Evolutionary conservation across 2,113 vertebrate species (phyloP), one percentile per base, ranked within the genome.

Genomic region (Suricata suricatta): DNA sequence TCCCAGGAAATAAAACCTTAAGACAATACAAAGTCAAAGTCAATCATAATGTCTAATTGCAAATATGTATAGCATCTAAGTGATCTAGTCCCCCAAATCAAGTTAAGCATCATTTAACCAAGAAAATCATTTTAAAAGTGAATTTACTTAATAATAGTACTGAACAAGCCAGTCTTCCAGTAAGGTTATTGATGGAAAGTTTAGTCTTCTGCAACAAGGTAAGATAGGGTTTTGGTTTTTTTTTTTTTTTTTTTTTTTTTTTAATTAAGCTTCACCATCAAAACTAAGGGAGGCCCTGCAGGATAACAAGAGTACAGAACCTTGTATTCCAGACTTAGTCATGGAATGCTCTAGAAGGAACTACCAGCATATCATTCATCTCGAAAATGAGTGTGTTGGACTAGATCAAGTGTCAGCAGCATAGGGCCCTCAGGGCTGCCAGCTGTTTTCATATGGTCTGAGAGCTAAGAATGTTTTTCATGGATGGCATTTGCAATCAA

Each of bases 1-100:
- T 96, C 94, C 94, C 98, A 89, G 82, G 96, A 97, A 98, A 98
- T 95, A 96, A 97, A 98, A 93, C 79, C 77, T 72, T 95, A 84
- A 96, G 97, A 98, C 94, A 98, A 97, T 90, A 81, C 97, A 68
- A 88, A 81, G 33, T 68, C 66, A 68, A 87, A 96, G 38, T 66
- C 31, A 90, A 81, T 85, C 25, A 38, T 54, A 25, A 64, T 79
- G 19, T 50, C 5, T 88, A 83, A 41, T 50, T 80, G 17, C 5
- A 72, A 63, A 87, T 69, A 88, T 91, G n/a, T 74, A 3, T 79
- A 94, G 41, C 27, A 29, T 19, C 25, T 68, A n/a, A 79, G 90
- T 57, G 33, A 64, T 88, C 38, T 23, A 66, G 14, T 23, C 50
- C 10, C 11, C 19, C 27, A 90, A 82, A 66, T 74, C 79, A 60